Conservation (phyloP, 2,113 vertebrate genomes). For the Sebastes fasciatus region DNA sequence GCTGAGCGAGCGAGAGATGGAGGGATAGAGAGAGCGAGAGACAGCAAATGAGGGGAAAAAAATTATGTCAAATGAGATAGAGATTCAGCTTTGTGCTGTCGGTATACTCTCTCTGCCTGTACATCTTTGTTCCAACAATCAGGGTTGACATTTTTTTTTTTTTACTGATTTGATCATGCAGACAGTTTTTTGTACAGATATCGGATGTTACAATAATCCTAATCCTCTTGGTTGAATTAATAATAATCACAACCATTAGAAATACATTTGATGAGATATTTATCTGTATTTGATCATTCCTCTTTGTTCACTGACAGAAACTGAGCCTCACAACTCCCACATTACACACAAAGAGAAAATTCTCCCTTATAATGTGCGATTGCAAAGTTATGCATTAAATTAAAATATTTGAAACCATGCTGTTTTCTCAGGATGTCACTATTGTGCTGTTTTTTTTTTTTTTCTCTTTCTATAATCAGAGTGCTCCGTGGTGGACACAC, state of each 20-base stretch:
- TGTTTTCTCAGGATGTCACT: background rate
- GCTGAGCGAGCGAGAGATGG: conserved; percentile 44
- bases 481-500: conserved; percentile 8
- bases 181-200: background rate
- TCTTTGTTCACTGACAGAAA: background rate
- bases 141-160: background rate
- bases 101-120: background rate
- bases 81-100: conserved; percentile 15
- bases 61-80: conserved; percentile 19
- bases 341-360: background rate
- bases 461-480: background rate
- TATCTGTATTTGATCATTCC: background rate
- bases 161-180: background rate
- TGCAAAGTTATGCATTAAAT: background rate
- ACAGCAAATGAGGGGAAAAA: conserved; percentile 20
- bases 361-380: background rate
- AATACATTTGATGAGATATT: background rate
- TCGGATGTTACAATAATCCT: background rate
- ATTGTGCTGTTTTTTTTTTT: background rate
- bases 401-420: background rate
- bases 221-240: conserved; percentile 1
- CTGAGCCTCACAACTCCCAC: background rate
- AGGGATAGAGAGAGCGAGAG: conserved; percentile 38
- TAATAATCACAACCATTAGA: background rate
- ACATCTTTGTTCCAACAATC: conserved; percentile 12